Evolutionary conservation across 2,888 invertebrate genomes (phyloP), one percentile per base, ranked within the genome.

Genomic region (Caenorhabditis japonica): DNA sequence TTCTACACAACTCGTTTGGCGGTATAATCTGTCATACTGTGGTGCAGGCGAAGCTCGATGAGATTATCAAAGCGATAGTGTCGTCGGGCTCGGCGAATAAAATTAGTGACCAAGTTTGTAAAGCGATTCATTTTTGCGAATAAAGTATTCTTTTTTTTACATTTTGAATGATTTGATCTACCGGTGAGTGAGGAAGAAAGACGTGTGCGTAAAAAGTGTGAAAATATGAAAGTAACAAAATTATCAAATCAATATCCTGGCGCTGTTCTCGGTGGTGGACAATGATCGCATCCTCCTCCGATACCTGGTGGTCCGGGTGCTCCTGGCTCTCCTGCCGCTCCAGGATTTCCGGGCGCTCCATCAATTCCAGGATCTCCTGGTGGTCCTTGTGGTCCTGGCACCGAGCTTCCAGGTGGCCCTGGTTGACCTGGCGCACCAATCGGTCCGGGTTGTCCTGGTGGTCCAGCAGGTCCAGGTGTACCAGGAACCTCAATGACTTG

Each of bases 401-500:
- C 76, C 1, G 73, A 73, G 30, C 21, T 68, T 43, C 72, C 64
- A 36, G 75, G 71, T 8, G 73, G 58, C 58, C 80, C 80, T 30
- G 76, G 71, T 44, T 75, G 69, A 36, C 79, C 79, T 21, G 72
- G 72, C 3, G 47, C 27, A 38, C 79, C 79, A 17, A 62, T 51
- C 12, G 72, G 70, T 39, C 79, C 79, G n/a, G 58, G 46, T 10
- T 75, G 73, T 61, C 79, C 79, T 25, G 75, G 79, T 44, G 74
- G 69, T 34, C 83, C 83, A 15, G 76, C 56, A 19, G 81, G 83
- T 43, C 79, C 77, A 7, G 77, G 75, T 1, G 73, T 73, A 7
- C 70, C 69, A 3, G 75, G 75, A 3, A 75, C 75, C 36, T 70
- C 66, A 44, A 66, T 61, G 21, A 73, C 61, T 56, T 74, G 64